Evolutionary conservation across 2,888 invertebrate species (phyloP), one percentile per base, ranked within the genome.

Genomic region (Caenorhabditis sinica): DNA sequence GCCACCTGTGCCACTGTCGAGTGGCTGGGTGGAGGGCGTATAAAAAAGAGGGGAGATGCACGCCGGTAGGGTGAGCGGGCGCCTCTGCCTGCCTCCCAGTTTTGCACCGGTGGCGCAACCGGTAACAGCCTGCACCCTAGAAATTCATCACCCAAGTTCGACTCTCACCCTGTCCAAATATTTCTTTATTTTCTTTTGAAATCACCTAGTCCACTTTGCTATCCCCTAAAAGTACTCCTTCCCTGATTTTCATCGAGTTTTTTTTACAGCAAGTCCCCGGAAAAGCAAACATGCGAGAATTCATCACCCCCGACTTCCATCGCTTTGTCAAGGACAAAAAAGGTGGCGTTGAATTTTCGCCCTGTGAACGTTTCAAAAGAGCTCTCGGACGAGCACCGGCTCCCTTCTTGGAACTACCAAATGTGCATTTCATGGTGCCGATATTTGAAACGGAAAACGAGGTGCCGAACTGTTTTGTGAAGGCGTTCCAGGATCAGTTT

Each of bases 351-450:
- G 3, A 11, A 3, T 72, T 60, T 6, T 60, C 36, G 0, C 56
- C 69, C 0, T 69, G 69, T 28, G 28, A 40, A 3, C 53, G 69
- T 11, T 69, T 69, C 36, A 15, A 8, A 11, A 36, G n/a, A 33
- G 69, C 69, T 11, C 23, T 69, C n/a, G 68, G 49, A n/a, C 15
- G 56, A 8, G 15, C 25, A 3, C 69, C 69, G 28, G 5, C 40
- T 4, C 1, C 36, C n/a, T 63, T 40, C 36, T n/a, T 65, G 17
- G 33, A 74, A 2, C 36, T 43, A 5, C 40, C 51, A 36, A 74
- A 63, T n/a, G 65, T 74, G 20, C 74, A 69, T 2, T 69, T 69
- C 28, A 69, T 73, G 1, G 61, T 73, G 6, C 61, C 73, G 9
- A 61, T 73, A 1, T 4, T 73, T 17, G 60, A 49, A 4, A 28